phyloP scores from a whole-genome alignment of 1,140 invertebrate species.

The Leguminivora glycinivorella region DNA sequence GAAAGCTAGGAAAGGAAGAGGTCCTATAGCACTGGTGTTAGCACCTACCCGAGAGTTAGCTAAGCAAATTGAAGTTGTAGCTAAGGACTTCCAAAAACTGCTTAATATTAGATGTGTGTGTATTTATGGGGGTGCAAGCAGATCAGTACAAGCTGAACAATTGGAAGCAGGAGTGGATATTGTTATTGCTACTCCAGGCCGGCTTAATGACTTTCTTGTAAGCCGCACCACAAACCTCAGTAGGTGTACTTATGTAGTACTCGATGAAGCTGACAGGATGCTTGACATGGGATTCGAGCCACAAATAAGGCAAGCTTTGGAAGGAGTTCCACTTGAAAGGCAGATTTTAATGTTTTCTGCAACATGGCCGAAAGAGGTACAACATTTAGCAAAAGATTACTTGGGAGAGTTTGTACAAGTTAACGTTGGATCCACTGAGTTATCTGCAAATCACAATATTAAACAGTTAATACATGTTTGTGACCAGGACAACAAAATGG shows the following conservation, averaged over 20 bases:
- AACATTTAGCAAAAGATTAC: conserved; percentile 86
- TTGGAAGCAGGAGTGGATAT: conserved; percentile 91
- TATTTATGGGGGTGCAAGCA: conserved; percentile 96
- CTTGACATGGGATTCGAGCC: conserved; percentile 99
- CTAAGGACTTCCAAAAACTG: conserved; percentile 90
- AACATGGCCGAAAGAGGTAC: conserved; percentile 92
- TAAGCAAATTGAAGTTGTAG: conserved; percentile 96
- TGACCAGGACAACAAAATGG: conserved; percentile 85
- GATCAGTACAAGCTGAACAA: conserved; percentile 86
- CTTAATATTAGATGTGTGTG: conserved; percentile 92
- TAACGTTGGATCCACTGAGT: conserved; percentile 87
- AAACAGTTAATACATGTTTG: conserved; percentile 91
- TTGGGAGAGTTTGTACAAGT: conserved; percentile 86
- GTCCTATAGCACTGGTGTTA: conserved; percentile 92
- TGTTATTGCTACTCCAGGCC: conserved; percentile 95
- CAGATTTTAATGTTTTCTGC: conserved; percentile 84
- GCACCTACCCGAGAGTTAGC: conserved; percentile 97
- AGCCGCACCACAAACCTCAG: conserved; percentile 90
- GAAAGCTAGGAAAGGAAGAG: conserved; percentile 86
- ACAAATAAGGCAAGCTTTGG: conserved; percentile 94
- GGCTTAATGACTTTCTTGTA: conserved; percentile 97
- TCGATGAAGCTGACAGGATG: conserved; percentile 90
- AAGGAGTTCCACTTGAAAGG: conserved; percentile 81
- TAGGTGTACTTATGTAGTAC: conserved; percentile 87
- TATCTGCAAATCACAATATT: conserved; percentile 95